phyloP scores from a whole-genome alignment of 2,113 vertebrate genomes.

The Trematomus loennbergii region DNA sequence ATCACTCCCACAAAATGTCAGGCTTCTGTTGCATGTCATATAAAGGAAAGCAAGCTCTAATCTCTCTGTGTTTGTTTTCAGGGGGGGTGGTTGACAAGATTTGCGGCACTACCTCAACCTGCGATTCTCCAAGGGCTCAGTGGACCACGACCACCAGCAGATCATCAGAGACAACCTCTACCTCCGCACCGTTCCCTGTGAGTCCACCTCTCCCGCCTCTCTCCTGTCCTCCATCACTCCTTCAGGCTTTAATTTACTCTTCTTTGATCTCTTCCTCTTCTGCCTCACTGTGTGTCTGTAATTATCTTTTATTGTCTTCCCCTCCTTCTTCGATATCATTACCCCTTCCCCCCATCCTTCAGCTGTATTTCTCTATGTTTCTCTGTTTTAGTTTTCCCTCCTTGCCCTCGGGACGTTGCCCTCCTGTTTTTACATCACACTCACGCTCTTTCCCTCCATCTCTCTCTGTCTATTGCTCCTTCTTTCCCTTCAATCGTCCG shows the following conservation, averaged over 20 bases:
- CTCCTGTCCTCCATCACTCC: not conserved
- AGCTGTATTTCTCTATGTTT: slow-evolving; percentile 16
- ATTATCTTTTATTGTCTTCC: slow-evolving; percentile 29
- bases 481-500: slow-evolving; percentile 68
- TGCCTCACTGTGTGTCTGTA: slow-evolving; percentile 10
- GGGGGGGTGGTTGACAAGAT: slow-evolving; percentile 98
- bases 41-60: slow-evolving; percentile 19
- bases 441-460: slow-evolving; percentile 34
- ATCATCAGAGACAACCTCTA: slow-evolving; percentile 99
- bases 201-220: slow-evolving; percentile 77
- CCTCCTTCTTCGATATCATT: slow-evolving; percentile 25
- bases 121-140: slow-evolving; percentile 98
- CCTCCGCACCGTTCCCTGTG: slow-evolving; percentile 98
- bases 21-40: not conserved
- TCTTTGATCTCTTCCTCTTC: slow-evolving; percentile 29
- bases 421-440: slow-evolving; percentile 47
- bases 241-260: slow-evolving; percentile 10
- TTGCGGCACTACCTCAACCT: slow-evolving; percentile 99
- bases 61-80: slow-evolving; percentile 66
- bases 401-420: slow-evolving; percentile 38
- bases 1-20: not conserved
- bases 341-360: not conserved
- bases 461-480: slow-evolving; percentile 59
- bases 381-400: slow-evolving; percentile 38
- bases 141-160: slow-evolving; percentile 99